Conservation (phyloP, 2,888 invertebrate species). For the Subacronicta megacephala region DNA sequence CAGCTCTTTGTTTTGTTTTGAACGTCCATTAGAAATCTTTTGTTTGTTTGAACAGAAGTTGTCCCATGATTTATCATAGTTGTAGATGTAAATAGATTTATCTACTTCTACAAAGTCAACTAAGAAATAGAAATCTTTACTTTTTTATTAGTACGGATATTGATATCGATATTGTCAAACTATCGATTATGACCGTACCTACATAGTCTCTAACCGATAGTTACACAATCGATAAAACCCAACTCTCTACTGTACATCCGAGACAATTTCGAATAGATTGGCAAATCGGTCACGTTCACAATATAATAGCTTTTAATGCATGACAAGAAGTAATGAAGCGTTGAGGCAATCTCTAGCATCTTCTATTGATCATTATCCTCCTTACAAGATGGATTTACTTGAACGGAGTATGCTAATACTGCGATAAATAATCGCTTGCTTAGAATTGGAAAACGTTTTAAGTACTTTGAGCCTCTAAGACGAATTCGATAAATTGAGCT, state of each 20-base stretch:
- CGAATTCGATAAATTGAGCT: slow-evolving; percentile 52
- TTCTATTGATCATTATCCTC: slow-evolving; percentile 43
- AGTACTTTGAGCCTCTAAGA: slow-evolving; percentile 50
- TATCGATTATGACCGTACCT: not conserved
- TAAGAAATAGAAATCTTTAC: too few relatives aligned
- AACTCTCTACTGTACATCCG: slow-evolving; percentile 33
- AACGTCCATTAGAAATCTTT: slow-evolving; percentile 5
- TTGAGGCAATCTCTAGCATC: slow-evolving; percentile 54
- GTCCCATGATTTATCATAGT: not conserved
- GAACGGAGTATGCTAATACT: slow-evolving; percentile 53
- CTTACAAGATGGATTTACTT: slow-evolving; percentile 47
- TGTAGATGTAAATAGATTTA: too few relatives aligned
- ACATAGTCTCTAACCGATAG: slow-evolving; percentile 18
- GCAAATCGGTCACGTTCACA: slow-evolving; percentile 67
- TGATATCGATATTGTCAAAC: not conserved
- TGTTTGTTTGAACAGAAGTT: not conserved
- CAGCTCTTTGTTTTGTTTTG: slow-evolving; percentile 5
- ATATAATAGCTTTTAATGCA: slow-evolving; percentile 69
- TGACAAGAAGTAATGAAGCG: slow-evolving; percentile 66
- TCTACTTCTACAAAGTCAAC: not conserved
- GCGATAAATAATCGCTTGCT: slow-evolving; percentile 53
- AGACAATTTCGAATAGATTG: slow-evolving; percentile 54
- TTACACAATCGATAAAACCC: slow-evolving; percentile 31
- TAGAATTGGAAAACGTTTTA: slow-evolving; percentile 53
- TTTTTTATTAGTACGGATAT: too few relatives aligned